Evolutionary conservation across 2,888 invertebrate genomes (phyloP).

Genomic region (Metacarcinus magister): DNA sequence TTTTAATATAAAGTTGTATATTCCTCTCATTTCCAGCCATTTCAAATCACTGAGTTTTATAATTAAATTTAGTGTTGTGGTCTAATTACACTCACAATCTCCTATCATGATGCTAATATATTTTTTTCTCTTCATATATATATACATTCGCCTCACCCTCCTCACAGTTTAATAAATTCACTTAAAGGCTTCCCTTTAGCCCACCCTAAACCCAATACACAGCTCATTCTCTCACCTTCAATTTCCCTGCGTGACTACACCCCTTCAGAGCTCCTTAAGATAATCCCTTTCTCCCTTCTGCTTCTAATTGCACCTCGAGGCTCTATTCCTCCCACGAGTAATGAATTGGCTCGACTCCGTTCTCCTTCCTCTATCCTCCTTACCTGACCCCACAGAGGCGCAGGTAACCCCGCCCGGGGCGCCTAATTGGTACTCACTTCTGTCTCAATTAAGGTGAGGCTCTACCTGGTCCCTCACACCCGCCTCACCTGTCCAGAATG

Average conservation of each 20-base stretch:
- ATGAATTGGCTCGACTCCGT: conserved; percentile 30
- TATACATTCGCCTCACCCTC: not conserved
- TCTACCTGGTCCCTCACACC: not conserved
- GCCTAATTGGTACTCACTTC: conserved; percentile 38
- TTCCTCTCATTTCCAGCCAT: not conserved
- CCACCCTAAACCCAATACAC: not conserved
- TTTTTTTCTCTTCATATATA: not conserved
- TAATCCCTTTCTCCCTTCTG: conserved; percentile 36
- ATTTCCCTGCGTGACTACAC: not conserved
- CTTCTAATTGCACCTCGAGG: conserved; percentile 27
- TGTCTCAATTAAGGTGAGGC: conserved; percentile 45
- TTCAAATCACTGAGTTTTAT: not conserved
- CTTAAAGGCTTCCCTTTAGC: not conserved
- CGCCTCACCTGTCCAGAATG: conserved; percentile 12
- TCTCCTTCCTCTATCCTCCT: conserved; percentile 20
- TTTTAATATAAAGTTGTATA: not conserved
- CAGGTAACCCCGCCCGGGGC: conserved; percentile 17
- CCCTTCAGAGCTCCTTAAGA: conserved; percentile 27
- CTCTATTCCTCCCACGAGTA: conserved; percentile 12
- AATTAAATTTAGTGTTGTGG: not conserved
- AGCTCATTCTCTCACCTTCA: conserved; percentile 15
- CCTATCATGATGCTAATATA: not conserved
- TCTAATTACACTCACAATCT: not conserved
- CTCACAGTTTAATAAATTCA: not conserved
- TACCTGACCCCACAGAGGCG: conserved; percentile 30